Evolutionary conservation across 1,140 invertebrate genomes (phyloP), one percentile per base, ranked within the genome.

Genomic region (Pseudomyrmex dendroicus): DNA sequence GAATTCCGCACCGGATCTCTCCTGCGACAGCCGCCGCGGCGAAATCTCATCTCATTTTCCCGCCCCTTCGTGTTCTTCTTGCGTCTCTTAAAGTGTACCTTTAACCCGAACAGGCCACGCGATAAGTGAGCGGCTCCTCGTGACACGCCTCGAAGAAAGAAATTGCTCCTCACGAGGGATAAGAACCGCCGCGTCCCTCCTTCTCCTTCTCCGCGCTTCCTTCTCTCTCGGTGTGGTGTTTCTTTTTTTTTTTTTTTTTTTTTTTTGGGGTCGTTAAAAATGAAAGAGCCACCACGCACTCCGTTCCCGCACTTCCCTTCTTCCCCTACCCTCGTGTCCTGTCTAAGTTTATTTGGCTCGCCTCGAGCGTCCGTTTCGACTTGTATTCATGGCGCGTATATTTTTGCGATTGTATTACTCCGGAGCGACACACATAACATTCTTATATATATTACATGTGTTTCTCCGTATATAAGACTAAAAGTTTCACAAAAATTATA

Each of bases 211-310:
- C 25, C 25, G 25, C 25, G 25, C 25, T 25, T 25, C 25, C 1
- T 35, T n/a, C n/a, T 5, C 35, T 35, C 35, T 35, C 35, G 35
- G 35, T 35, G 35, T 35, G 25, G 25, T 35, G 25, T 35, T 35
- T 2, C 15, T 7, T 48, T 20, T 12, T 35, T 54, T 2, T 46
- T 17, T 54, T 20, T 2, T 48, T 2, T 57, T 7, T 10, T 35
- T 59, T 80, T 25, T 80, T 80, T 80, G 76, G 67, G 66, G 66
- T 80, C 66, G 76, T 80, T 80, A 80, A 80, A 80, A 80, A 80
- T 80, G 76, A 80, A 80, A 80, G 20, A 70, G 67, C 66, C 20
- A 15, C 76, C 59, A 61, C 64, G 48, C 59, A 63, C 44, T 67
- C 0, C 35, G 4, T 35, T 5, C 35, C 35, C 35, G 5, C 35